These are phyloP conservation scores for Pheosia gnoma DNA, from an alignment of 2,888 invertebrate genomes.

Conservation along the genomic window DNA sequence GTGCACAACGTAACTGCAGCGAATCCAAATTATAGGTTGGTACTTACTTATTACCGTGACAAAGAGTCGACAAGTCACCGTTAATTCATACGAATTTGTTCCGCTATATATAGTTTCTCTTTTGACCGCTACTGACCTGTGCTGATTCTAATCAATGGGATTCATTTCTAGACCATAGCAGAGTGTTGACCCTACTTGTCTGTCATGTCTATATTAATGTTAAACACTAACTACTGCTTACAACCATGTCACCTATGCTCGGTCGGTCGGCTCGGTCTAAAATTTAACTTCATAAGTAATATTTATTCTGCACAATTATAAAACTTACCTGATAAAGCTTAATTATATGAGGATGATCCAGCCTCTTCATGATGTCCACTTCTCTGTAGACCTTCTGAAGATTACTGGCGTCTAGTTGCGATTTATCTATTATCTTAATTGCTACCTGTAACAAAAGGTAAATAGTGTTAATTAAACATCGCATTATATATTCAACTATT, in stretches of 20 bases:
- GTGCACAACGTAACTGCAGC: conserved; percentile 29
- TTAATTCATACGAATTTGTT: conserved; percentile 55
- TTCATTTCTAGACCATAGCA: neutral
- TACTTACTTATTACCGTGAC: conserved; percentile 11
- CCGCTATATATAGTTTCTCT: conserved; percentile 48
- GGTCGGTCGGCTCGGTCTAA: neutral
- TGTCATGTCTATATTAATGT: too few species aligned
- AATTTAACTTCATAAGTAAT: too few species aligned
- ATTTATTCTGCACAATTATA: conserved; percentile 8
- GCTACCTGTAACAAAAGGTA: conserved; percentile 90
- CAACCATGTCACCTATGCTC: neutral
- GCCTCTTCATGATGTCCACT: conserved; percentile 98
- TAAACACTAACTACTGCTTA: too few species aligned
- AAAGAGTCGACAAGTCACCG: conserved; percentile 42
- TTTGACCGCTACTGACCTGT: conserved; percentile 46
- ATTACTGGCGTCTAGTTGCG: conserved; percentile 94
- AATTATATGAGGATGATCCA: conserved; percentile 99
- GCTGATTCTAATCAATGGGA: conserved; percentile 18
- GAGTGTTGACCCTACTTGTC: neutral
- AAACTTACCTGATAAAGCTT: conserved; percentile 95
- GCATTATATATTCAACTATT: neutral
- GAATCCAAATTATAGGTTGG: conserved; percentile 20
- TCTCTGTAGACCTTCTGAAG: conserved; percentile 98
- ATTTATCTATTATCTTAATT: conserved; percentile 98
- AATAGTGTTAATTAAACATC: conserved; percentile 10